Percentiles rank a stretch among this genome's conserved stretches.
Evolutionary conservation across 53 echinoderm and acorn worm species (phyloP).

Genomic region (Stichopus horrens): DNA sequence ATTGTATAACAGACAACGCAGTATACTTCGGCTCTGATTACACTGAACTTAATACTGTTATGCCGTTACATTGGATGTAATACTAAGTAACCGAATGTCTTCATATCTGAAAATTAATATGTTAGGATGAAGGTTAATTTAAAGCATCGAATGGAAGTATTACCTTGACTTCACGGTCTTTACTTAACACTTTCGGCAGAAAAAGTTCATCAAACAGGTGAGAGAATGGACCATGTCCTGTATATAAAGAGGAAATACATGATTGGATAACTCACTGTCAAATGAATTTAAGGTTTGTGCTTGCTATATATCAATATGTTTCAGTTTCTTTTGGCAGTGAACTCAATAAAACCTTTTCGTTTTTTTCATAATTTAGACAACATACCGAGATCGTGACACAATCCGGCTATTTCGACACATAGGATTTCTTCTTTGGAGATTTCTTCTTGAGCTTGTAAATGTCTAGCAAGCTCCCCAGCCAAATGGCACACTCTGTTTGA

Average conservation of each 20-base stretch:
- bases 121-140: too few species aligned
- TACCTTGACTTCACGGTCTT: constrained; percentile 70
- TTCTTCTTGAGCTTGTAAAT: constrained; percentile 62
- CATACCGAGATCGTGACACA: constrained; percentile 88
- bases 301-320: too few species aligned
- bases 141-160: background rate
- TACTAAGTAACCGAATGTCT: too few species aligned
- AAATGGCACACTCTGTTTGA: constrained; percentile 69
- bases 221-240: constrained; percentile 97
- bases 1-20: too few species aligned
- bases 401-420: constrained; percentile 85
- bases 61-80: too few species aligned
- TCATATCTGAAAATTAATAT: too few species aligned
- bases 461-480: constrained; percentile 69
- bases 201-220: constrained; percentile 89
- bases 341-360: background rate
- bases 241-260: background rate
- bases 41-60: too few species aligned
- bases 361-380: background rate
- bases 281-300: too few species aligned
- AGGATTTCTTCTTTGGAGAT: constrained; percentile 76
- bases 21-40: too few species aligned
- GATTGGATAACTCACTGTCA: too few species aligned
- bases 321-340: too few species aligned
- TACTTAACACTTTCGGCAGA: constrained; percentile 75